Evolutionary conservation across 1,140 invertebrate species (phyloP).

Genomic region (Tigriopus japonicus): DNA sequence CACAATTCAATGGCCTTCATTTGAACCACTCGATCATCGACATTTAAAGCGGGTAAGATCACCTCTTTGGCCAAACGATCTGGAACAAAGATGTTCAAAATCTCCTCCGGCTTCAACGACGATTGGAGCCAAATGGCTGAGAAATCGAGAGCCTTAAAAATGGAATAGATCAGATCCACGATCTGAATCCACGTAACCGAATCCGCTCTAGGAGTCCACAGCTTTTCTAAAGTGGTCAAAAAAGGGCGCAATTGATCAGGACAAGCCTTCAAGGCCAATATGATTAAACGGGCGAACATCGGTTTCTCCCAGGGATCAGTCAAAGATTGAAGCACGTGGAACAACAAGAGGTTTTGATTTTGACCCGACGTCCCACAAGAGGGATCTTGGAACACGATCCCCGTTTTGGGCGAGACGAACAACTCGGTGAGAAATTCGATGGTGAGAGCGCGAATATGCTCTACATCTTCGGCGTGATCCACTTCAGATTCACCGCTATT

Average conservation of each 20-base stretch:
- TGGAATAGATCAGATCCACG: background rate
- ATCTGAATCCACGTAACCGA: background rate
- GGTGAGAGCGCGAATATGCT: background rate
- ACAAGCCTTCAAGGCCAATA: background rate
- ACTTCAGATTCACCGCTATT: too few species aligned
- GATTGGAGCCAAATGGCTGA: too few species aligned
- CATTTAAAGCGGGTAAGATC: too few species aligned
- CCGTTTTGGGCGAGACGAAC: background rate
- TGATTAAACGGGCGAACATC: background rate
- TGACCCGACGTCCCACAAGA: background rate
- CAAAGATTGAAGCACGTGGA: background rate
- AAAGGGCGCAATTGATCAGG: slow-evolving; percentile 8
- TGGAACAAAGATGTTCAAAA: too few species aligned
- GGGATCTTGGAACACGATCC: background rate
- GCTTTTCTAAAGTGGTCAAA: background rate
- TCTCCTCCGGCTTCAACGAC: too few species aligned
- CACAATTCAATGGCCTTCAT: too few species aligned
- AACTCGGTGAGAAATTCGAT: background rate
- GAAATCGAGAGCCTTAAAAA: background rate
- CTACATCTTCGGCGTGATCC: background rate
- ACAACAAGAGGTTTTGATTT: slow-evolving; percentile 1
- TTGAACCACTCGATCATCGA: too few species aligned
- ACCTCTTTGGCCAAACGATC: too few species aligned
- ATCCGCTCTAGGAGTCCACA: background rate
- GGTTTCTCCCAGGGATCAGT: background rate